Evolutionary conservation across 2,797 vertebrate genomes (phyloP).

Genomic region (Urocyon cinereoargenteus): DNA sequence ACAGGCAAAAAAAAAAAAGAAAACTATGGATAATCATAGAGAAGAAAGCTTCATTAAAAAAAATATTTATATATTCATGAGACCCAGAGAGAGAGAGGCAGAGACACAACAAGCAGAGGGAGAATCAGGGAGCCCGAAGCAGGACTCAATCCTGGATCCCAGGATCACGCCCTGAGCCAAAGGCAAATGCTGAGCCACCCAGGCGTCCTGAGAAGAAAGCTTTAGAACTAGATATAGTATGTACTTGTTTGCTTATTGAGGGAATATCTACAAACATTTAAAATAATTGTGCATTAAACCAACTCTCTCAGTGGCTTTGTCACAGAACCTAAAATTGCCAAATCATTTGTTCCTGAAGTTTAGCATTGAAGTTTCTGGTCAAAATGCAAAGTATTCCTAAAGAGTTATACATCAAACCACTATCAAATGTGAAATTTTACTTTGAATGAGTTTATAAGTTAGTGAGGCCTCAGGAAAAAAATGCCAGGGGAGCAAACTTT

Average conservation of each 20-base stretch:
- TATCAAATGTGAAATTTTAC: background rate
- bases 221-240: background rate
- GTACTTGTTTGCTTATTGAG: background rate
- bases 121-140: too few relatives aligned
- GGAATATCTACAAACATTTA: background rate
- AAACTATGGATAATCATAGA: background rate
- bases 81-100: too few relatives aligned
- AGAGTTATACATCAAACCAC: background rate
- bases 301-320: background rate
- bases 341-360: background rate
- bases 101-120: too few relatives aligned
- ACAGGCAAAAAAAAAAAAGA: background rate
- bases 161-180: too few relatives aligned
- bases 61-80: too few relatives aligned
- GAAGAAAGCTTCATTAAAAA: background rate
- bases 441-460: background rate
- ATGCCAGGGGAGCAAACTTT: background rate
- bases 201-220: background rate
- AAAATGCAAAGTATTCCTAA: background rate
- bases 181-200: too few relatives aligned
- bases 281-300: background rate
- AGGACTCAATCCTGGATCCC: too few relatives aligned
- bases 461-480: background rate
- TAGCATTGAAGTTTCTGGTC: background rate
- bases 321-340: background rate